Base-by-base conservation (phyloP, 2,888 invertebrate genomes). In the Caprella mutica region DNA sequence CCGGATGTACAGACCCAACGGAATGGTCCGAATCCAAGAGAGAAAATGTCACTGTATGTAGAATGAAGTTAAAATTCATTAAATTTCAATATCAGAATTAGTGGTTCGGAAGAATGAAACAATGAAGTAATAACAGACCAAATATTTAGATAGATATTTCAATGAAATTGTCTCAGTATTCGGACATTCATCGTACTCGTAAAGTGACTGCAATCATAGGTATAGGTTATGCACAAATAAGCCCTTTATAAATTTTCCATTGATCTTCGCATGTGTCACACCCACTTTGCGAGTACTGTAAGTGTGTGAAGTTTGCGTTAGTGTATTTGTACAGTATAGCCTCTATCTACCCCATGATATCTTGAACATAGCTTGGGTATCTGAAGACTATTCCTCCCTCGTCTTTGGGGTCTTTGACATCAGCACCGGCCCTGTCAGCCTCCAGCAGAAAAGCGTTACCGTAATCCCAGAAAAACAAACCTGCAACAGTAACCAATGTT, bases 11-110 rank as follows among this genome's bases (percentile, higher is more conserved):
- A 81, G 3, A 81, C 77, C 80, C 80, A 81, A 24, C 80, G 72
- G 69, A 81, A 81, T 1, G 80, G 80, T 9, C 80, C 80, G 69
- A 81, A 81, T n/a, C 80, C 80, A 53, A 80, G 70, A 0, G 80
- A 79, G 70, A 80, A 80, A 39, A 80, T 78, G 66, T 80, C 79
- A 1, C 76, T 76, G 67, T 14, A 67, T 66, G 55, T 39, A 17
- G 4, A 39, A 26, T 9, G 19, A 27, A 40, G 23, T 21, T 17
- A 43, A 21, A 17, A 43, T 43, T 43, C n/a, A 17, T 38, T 17
- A 17, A n/a, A n/a, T n/a, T n/a, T n/a, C n/a, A n/a, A n/a, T n/a
- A n/a, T n/a, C 8, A 14, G 33, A 33, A 33, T 12, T 33, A 33
- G 33, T 33, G 33, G 33, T 8, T 12, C 33, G 9, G 33, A 9